A percentile compares a stretch with the other conserved stretches of the same genome.
phyloP scores from a whole-genome alignment of 2,888 invertebrate genomes.

The Lucinisca nassula region DNA sequence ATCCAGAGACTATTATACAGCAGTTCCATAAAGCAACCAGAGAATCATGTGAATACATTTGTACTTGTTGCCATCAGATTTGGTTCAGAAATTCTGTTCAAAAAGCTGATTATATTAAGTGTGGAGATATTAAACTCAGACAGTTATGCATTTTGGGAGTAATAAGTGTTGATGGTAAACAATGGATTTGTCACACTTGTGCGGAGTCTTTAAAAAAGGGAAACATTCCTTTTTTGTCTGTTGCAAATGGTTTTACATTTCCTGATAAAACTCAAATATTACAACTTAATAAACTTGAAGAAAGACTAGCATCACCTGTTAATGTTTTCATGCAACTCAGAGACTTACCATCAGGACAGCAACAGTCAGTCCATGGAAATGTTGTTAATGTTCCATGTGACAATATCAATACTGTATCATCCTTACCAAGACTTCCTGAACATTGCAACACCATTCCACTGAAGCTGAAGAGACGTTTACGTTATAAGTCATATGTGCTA shows the following conservation, averaged over 20 bases:
- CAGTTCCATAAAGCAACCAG: neutral
- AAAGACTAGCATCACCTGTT: neutral
- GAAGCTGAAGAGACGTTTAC: neutral
- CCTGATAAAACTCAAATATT: neutral
- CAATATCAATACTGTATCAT: neutral
- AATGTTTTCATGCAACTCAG: neutral
- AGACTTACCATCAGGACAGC: neutral
- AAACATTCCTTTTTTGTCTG: neutral
- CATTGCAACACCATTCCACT: neutral
- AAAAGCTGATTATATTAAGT: neutral
- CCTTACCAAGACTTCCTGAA: neutral
- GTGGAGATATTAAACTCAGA: neutral
- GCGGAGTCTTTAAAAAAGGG: neutral
- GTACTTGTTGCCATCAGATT: neutral
- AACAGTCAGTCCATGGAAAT: neutral
- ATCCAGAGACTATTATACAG: neutral
- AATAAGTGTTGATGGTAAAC: neutral
- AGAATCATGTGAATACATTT: neutral
- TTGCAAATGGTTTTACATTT: neutral
- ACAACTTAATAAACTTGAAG: neutral
- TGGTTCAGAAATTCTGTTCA: neutral
- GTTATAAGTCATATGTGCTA: neutral
- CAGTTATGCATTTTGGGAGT: neutral
- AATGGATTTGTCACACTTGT: neutral
- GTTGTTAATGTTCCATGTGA: neutral